These are phyloP conservation scores for Calidris pygmaea DNA, from an alignment of 2,113 vertebrate genomes.

Conservation along the genomic window DNA sequence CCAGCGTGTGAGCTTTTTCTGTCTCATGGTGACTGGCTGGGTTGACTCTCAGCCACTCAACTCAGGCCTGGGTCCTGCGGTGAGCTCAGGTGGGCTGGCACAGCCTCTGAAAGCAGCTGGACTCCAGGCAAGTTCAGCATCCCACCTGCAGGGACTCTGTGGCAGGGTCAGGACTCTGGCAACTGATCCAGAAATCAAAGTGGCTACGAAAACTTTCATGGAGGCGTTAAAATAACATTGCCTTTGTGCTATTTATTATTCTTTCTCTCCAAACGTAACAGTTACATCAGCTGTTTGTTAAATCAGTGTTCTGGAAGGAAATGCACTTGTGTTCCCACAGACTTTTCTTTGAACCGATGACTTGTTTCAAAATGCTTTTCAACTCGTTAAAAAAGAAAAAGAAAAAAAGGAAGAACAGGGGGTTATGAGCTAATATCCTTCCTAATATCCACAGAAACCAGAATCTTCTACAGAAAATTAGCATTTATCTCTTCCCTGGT, in stretches of 20 bases:
- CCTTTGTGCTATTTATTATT: neutral
- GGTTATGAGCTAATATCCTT: neutral
- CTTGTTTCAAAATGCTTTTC: neutral
- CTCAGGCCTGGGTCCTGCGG: neutral
- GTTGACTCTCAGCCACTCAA: neutral
- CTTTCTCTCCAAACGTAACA: neutral
- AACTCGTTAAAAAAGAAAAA: neutral
- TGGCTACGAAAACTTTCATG: neutral
- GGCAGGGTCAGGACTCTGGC: neutral
- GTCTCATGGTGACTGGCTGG: neutral
- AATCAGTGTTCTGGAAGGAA: neutral
- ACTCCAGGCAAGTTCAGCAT: neutral
- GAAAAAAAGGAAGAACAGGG: neutral
- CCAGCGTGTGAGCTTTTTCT: neutral
- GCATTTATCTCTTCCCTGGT: neutral
- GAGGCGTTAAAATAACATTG: neutral
- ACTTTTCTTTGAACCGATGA: neutral
- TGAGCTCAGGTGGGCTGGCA: neutral
- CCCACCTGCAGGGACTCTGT: neutral
- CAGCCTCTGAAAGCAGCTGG: neutral
- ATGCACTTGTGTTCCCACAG: neutral
- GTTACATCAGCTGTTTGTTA: neutral
- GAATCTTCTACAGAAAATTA: constrained; percentile 25
- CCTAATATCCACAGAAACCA: constrained; percentile 24
- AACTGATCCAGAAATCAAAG: neutral